Evolutionary conservation across 2,113 vertebrate genomes (phyloP), one percentile per base, ranked within the genome.

Genomic region (Procavia capensis): DNA sequence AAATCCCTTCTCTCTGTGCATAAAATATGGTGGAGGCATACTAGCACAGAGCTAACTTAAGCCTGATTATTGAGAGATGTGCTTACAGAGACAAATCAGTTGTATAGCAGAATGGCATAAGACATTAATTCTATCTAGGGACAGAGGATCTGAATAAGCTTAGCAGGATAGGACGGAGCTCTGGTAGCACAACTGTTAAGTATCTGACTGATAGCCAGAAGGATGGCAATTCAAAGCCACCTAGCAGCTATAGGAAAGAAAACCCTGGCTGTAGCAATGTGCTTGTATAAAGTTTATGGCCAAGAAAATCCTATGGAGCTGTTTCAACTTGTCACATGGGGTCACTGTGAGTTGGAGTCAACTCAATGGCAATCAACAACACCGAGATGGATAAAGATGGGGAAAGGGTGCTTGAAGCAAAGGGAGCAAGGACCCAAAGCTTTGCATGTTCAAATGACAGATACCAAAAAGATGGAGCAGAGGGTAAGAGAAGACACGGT

Each of bases 21-120:
- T 85, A 83, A 82, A 91, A 93, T 89, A 20, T 84, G 86, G 9
- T 59, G 34, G 29, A 64, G 0, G n/a, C 39, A 72, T 22, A 5
- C 3, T 84, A 87, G 68, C 47, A 59, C 2, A 47, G 39, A 79
- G 5, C 9, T 90, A 81, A 87, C 36, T 43, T 64, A 83, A 80
- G 17, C 17, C 13, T 66, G 75, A 89, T 14, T 19, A 89, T 14
- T 19, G 14, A 72, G 29, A 89, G 2, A 63, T 9, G 72, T 7
- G 76, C 74, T 94, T 91, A 87, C 25, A 90, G 80, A 79, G 59
- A 91, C 89, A 95, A 70, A 70, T 78, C 45, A 84, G 39, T 31
- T 86, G n/a, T 59, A 34, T 8, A 41, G 17, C 59, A 34, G 27
- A 96, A n/a, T 29, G 45, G 93, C 68, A 6, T 9, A 79, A 63